Conservation (phyloP, 53 echinoderm and acorn worm species). For the Echinometra lucunter region DNA sequence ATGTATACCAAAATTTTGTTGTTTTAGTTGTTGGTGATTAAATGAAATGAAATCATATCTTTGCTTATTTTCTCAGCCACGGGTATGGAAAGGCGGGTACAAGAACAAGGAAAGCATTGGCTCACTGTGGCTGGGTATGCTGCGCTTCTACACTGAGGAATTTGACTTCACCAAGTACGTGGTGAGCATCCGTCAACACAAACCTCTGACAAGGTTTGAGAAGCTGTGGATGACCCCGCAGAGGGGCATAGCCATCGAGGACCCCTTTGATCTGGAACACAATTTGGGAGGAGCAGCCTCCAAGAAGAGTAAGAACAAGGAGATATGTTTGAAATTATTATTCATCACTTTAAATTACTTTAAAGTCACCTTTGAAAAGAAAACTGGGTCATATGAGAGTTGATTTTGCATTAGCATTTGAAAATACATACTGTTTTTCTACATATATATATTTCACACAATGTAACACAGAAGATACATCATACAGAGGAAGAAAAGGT, state of each 20-base stretch:
- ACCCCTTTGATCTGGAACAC: constrained; percentile 96
- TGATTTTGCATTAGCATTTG: no score
- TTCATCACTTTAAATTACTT: no score
- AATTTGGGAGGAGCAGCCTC: constrained; percentile 97
- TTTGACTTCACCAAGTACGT: constrained; percentile 91
- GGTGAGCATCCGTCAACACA: constrained; percentile 84
- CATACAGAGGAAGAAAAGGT: no score
- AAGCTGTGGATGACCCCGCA: constrained; percentile 92
- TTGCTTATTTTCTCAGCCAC: constrained; percentile 43
- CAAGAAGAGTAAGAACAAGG: constrained; percentile 81
- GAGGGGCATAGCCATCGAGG: constrained; percentile 89
- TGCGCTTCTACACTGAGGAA: constrained; percentile 93
- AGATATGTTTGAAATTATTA: neutral
- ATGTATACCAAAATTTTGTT: no score
- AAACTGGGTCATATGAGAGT: no score
- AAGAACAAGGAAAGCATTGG: constrained; percentile 82
- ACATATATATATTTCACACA: no score
- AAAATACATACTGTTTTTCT: no score
- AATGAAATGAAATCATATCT: neutral
- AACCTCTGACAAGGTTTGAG: constrained; percentile 90
- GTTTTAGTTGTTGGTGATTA: no score
- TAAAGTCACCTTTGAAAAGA: no score
- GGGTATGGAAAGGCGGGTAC: constrained; percentile 75
- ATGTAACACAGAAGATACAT: no score
- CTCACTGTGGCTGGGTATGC: constrained; percentile 88